Conservation (phyloP, 2,888 invertebrate genomes). For the Subacronicta megacephala region DNA sequence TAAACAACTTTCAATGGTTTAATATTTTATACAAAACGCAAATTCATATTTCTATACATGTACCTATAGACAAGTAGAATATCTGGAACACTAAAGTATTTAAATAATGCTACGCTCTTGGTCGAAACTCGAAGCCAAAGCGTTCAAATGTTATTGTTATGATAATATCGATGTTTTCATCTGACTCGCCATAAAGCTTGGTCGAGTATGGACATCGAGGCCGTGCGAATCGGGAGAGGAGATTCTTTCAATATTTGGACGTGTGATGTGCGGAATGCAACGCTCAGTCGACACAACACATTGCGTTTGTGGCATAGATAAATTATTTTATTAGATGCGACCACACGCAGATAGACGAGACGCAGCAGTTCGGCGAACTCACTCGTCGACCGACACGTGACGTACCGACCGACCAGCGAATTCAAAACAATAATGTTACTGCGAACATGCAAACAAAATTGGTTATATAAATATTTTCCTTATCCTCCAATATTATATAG, state of each 20-base stretch:
- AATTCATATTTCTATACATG: too few relatives aligned
- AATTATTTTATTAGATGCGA: slow-evolving; percentile 52
- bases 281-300: slow-evolving; percentile 20
- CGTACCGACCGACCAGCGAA: too few relatives aligned
- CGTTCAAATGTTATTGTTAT: slow-evolving; percentile 44
- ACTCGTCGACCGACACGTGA: slow-evolving; percentile 35
- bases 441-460: too few relatives aligned
- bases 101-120: slow-evolving; percentile 16
- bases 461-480: too few relatives aligned
- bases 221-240: slow-evolving; percentile 45
- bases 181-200: slow-evolving; percentile 49
- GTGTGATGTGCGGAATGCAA: slow-evolving; percentile 40
- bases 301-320: slow-evolving; percentile 43
- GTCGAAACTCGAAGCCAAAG: too few relatives aligned
- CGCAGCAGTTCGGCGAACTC: slow-evolving; percentile 63
- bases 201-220: slow-evolving; percentile 57
- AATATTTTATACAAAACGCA: too few relatives aligned
- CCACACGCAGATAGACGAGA: slow-evolving; percentile 63
- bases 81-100: slow-evolving; percentile 16
- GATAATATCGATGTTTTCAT: slow-evolving; percentile 54
- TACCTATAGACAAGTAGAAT: background rate
- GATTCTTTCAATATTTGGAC: slow-evolving; percentile 51
- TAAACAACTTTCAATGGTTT: too few relatives aligned
- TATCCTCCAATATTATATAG: too few relatives aligned
- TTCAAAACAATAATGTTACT: too few relatives aligned